Percentiles rank a stretch among this genome's conserved stretches.
Evolutionary conservation across 2,113 vertebrate species (phyloP).

Genomic region (Thermophis baileyi): DNA sequence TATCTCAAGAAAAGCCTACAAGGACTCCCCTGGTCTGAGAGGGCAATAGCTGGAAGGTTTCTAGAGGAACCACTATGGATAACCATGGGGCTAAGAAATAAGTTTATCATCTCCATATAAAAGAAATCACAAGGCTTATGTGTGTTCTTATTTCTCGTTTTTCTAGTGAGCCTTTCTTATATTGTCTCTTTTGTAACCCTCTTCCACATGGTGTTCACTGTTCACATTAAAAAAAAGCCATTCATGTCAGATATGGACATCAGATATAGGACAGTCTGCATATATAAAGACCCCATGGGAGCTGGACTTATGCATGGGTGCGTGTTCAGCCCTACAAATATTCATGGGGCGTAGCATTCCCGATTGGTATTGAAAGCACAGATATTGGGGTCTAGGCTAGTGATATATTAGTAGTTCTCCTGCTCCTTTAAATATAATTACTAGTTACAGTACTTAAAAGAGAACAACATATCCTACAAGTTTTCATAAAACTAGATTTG

Average conservation of each 20-base stretch:
- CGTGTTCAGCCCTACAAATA: background rate
- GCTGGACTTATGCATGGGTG: background rate
- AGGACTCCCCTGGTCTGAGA: background rate
- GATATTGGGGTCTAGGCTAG: background rate
- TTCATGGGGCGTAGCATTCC: background rate
- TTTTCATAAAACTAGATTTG: background rate
- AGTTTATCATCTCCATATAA: background rate
- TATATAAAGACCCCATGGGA: background rate
- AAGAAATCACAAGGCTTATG: background rate
- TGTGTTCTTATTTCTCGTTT: background rate
- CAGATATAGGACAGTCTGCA: background rate
- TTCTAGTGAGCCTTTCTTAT: background rate
- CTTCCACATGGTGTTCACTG: background rate
- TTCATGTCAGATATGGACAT: background rate
- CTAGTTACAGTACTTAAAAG: background rate
- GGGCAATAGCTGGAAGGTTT: slow-evolving; percentile 20
- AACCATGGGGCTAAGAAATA: background rate
- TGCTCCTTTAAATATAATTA: background rate
- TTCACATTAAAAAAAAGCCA: background rate
- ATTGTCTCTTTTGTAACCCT: background rate
- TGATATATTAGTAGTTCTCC: background rate
- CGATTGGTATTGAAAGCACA: background rate
- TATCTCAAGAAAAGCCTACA: background rate
- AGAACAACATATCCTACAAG: background rate
- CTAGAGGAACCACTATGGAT: background rate